phyloP scores from a whole-genome alignment of 2,113 vertebrate species.

The Rhynchomys soricoides region DNA sequence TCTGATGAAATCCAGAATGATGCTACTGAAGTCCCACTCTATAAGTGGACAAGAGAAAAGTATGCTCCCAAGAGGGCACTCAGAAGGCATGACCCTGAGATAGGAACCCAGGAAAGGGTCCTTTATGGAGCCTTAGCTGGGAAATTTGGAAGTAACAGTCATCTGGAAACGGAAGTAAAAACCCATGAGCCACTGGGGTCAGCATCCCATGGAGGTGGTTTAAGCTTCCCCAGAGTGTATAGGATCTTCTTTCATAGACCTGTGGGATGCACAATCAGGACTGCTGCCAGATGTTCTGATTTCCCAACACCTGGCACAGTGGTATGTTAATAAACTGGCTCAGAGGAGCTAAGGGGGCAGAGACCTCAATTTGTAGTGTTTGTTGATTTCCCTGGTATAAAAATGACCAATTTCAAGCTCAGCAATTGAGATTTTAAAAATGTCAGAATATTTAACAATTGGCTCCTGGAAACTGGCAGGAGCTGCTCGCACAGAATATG shows the following conservation, averaged over 20 bases:
- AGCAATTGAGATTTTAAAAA: neutral
- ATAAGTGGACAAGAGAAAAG: neutral
- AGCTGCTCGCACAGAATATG: neutral
- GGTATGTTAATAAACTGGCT: neutral
- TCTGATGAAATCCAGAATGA: neutral
- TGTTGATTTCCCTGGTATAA: neutral
- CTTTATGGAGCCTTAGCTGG: accelerated
- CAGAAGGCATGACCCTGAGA: neutral
- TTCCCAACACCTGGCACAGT: neutral
- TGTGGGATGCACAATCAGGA: neutral
- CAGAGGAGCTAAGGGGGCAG: neutral
- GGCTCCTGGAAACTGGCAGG: neutral
- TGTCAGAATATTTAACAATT: neutral
- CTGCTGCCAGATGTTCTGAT: neutral
- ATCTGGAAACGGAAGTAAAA: neutral
- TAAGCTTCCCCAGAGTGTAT: too few species aligned
- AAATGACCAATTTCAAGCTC: slow-evolving; percentile 21
- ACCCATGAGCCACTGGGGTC: neutral
- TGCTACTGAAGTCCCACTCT: neutral
- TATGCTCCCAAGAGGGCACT: neutral
- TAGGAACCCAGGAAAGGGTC: accelerated
- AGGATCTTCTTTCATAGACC: neutral
- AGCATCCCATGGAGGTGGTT: neutral
- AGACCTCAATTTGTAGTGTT: neutral
- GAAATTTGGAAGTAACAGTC: neutral